These are phyloP conservation scores for Tachyglossus aculeatus DNA, from an alignment of 2,797 vertebrate species.

Conservation along the genomic window DNA sequence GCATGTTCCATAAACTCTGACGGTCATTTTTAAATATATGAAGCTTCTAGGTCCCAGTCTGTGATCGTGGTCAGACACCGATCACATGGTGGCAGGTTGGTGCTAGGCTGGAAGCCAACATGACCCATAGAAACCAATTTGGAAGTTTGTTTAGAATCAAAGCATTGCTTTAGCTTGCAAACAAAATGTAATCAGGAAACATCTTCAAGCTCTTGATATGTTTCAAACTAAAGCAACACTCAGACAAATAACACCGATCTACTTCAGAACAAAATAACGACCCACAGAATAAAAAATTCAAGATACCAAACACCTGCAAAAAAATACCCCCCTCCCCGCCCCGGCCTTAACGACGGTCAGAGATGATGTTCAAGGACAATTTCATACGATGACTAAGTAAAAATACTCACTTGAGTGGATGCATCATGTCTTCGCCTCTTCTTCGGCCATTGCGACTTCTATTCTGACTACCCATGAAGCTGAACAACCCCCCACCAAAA, in stretches of 20 bases:
- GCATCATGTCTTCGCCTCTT: conserved; percentile 98
- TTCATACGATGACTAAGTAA: too few species aligned
- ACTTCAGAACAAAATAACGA: conserved; percentile 1
- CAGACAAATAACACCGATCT: background rate
- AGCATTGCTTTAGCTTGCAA: conserved; percentile 4
- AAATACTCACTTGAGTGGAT: conserved; percentile 91
- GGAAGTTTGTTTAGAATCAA: conserved; percentile 23
- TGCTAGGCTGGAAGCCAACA: conserved; percentile 28
- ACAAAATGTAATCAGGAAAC: background rate
- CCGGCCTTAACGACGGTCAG: background rate
- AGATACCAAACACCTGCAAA: background rate
- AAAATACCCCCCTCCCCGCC: background rate
- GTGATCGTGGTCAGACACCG: conserved; percentile 28
- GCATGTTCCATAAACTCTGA: background rate
- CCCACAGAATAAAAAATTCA: background rate
- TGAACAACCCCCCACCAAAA: conserved; percentile 94
- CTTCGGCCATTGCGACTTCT: conserved; percentile 93
- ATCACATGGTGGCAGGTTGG: conserved; percentile 24
- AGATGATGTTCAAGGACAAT: too few species aligned
- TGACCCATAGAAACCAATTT: conserved; percentile 32
- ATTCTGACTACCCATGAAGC: conserved; percentile 95
- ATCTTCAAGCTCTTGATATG: background rate
- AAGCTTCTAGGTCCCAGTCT: background rate
- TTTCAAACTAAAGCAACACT: conserved; percentile 11
- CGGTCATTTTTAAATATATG: conserved; percentile 12